These are phyloP conservation scores for Columbina picui DNA, from an alignment of 2,113 vertebrate species.

Conservation along the genomic window DNA sequence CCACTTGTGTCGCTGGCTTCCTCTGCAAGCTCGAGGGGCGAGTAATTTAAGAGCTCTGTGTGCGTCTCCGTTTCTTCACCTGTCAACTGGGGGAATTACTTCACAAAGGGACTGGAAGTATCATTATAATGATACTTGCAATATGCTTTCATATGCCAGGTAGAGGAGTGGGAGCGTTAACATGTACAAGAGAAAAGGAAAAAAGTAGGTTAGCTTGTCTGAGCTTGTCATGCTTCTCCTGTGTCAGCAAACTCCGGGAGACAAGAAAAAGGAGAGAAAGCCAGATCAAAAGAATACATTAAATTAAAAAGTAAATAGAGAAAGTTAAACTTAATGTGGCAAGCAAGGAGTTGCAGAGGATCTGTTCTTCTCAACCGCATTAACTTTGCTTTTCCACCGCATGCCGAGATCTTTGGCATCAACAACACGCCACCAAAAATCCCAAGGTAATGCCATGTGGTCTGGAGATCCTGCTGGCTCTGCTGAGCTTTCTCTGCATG, in stretches of 20 bases:
- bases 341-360: not conserved
- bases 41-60: slow-evolving; percentile 6
- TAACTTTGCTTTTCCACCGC: not conserved
- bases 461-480: not conserved
- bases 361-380: not conserved
- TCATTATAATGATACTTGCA: slow-evolving; percentile 60
- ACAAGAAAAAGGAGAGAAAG: slow-evolving; percentile 50
- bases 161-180: slow-evolving; percentile 30
- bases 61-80: slow-evolving; percentile 31
- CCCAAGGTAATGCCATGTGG: not conserved
- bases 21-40: not conserved
- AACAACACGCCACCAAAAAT: accelerated
- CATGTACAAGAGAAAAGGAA: slow-evolving; percentile 25
- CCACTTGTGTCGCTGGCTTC: not conserved
- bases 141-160: slow-evolving; percentile 54
- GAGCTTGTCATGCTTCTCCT: slow-evolving; percentile 64
- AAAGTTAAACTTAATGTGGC: slow-evolving; percentile 46
- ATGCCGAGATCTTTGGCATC: not conserved
- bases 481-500: not conserved
- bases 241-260: slow-evolving; percentile 68
- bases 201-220: slow-evolving; percentile 72
- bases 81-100: slow-evolving; percentile 50
- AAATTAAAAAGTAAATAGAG: slow-evolving; percentile 59
- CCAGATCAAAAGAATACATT: slow-evolving; percentile 71
- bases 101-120: slow-evolving; percentile 39